Evolutionary conservation across 2,797 vertebrate species (phyloP).

Genomic region (Pipistrellus nathusii): DNA sequence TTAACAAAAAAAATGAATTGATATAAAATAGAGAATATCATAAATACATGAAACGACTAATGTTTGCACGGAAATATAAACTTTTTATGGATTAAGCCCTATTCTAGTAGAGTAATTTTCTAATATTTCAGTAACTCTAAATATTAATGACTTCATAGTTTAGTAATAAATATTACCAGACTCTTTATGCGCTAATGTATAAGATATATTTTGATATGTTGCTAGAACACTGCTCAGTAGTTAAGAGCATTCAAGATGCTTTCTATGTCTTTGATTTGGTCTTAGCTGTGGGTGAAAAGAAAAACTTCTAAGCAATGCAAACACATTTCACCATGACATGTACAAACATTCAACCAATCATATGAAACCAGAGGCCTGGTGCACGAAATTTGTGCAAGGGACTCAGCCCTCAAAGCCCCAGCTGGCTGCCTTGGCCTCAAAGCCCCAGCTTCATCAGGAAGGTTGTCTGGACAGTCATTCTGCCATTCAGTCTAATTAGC

Average conservation of each 20-base stretch:
- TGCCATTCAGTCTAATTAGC: no score
- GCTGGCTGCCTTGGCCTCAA: no score
- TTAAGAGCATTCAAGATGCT: neutral
- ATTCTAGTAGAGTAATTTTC: neutral
- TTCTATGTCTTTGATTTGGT: neutral
- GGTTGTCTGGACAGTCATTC: no score
- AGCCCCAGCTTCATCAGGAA: fast-evolving
- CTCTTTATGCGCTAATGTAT: neutral
- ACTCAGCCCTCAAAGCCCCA: no score
- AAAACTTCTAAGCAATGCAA: neutral
- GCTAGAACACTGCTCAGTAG: neutral
- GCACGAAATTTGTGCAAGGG: no score
- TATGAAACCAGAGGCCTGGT: neutral
- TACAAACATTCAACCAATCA: neutral
- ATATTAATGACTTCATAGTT: neutral
- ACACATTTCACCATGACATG: neutral
- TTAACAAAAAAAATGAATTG: neutral
- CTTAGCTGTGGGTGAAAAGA: neutral
- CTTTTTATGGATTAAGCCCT: neutral
- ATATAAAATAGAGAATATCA: neutral
- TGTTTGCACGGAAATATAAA: neutral
- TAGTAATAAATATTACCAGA: neutral
- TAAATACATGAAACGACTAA: neutral
- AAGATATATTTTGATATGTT: neutral
- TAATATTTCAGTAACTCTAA: conserved; percentile 13